Base-by-base conservation (phyloP, 2,888 invertebrate species). In the Euphydryas editha region DNA sequence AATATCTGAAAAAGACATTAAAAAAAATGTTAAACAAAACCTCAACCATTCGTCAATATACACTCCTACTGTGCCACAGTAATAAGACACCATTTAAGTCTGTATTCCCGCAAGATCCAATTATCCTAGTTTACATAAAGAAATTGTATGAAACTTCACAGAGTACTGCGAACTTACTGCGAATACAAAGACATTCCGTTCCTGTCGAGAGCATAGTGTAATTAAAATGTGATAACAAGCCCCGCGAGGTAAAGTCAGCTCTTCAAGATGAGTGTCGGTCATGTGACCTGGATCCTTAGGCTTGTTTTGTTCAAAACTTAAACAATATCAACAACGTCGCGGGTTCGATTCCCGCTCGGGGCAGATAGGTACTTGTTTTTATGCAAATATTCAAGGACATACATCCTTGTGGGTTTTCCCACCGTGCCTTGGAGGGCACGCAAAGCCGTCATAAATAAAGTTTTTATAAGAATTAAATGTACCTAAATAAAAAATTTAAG, bases 191-290 rank as follows among this genome's bases (percentile, higher is more conserved):
- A 30, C 42, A 36, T 49, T 30, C n/a, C 46, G 37, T 49, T 24
- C 47, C 59, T 62, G 59, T 51, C 63, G 47, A 67, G 66, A 67
- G 66, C 59, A 60, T 56, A 7, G 24, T 62, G 62, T 69, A 69
- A 71, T 71, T 71, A 69, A 65, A 57, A 62, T 56, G 61, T 54
- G 59, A 59, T 70, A 70, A 70, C 68, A 65, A 70, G 65, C 51
- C 62, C 51, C 60, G 30, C 42, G 70, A 56, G 51, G 54, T 62
- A 62, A 46, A 37, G 56, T 59, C 30, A 36, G 18, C 58, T 59
- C 39, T 62, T 59, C 55, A 42, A 17, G 54, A 10, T 58, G 51
- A 44, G 51, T 30, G 42, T 57, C 62, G 57, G 24, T 47, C 47
- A 47, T 39, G 57, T 62, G 49, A 57, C 62, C 56, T 57, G 57